Percentiles rank a stretch among this genome's conserved stretches.
phyloP scores from a whole-genome alignment of 2,888 invertebrate genomes.

The Agonopterix arenella region DNA sequence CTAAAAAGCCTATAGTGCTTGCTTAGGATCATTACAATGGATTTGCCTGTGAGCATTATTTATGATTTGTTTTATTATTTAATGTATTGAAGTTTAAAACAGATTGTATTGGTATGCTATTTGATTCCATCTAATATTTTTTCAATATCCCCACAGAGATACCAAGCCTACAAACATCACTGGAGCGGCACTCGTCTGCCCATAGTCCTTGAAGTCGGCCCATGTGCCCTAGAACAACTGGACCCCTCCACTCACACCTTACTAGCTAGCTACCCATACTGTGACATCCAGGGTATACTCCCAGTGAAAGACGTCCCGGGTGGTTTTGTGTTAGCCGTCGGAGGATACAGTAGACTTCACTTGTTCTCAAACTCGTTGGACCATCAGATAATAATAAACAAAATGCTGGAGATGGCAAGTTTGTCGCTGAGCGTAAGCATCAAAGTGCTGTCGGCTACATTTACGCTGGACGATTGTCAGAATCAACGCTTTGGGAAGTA shows the following conservation, averaged over 20 bases:
- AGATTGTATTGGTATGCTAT: no score
- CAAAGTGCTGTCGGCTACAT: conserved; percentile 88
- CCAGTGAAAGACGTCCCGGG: conserved; percentile 93
- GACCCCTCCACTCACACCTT: conserved; percentile 90
- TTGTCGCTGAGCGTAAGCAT: conserved; percentile 89
- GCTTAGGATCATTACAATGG: no score
- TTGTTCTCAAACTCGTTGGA: conserved; percentile 89
- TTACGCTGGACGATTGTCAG: conserved; percentile 91
- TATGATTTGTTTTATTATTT: no score
- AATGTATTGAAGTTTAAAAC: no score
- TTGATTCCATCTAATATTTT: neutral
- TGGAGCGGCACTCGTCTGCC: conserved; percentile 96
- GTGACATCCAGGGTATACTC: conserved; percentile 64
- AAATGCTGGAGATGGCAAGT: conserved; percentile 89
- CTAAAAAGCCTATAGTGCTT: no score
- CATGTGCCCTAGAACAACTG: conserved; percentile 93
- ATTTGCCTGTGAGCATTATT: no score
- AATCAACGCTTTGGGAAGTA: conserved; percentile 94
- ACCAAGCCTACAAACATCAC: conserved; percentile 95
- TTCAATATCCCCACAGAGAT: conserved; percentile 74
- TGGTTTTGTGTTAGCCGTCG: conserved; percentile 93
- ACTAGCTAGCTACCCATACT: conserved; percentile 79
- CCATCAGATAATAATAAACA: conserved; percentile 90
- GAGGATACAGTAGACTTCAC: conserved; percentile 94
- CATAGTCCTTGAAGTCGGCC: conserved; percentile 93